Evolutionary conservation across 2,113 vertebrate genomes (phyloP).

Genomic region (Okapia johnstoni): DNA sequence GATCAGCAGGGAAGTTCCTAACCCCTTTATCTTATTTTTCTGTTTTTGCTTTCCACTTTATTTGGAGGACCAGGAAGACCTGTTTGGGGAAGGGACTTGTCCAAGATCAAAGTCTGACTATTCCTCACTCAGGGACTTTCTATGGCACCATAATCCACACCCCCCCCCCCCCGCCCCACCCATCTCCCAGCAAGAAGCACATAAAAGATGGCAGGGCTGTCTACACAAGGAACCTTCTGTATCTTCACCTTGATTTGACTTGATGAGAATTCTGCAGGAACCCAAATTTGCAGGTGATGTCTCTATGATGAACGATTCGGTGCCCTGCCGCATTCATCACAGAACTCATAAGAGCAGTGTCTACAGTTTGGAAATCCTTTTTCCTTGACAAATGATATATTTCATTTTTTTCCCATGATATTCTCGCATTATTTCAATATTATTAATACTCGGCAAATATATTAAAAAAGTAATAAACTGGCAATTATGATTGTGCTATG

Average conservation of each 20-base stretch:
- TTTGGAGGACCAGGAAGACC: not conserved
- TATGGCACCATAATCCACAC: rapidly evolving
- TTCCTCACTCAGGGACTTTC: not conserved
- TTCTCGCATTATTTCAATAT: slow-evolving; percentile 73
- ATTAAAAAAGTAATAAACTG: slow-evolving; percentile 79
- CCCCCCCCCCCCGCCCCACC: rapidly evolving
- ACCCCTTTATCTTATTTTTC: not conserved
- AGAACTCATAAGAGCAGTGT: not conserved
- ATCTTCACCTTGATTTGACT: not conserved
- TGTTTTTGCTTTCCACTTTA: not conserved
- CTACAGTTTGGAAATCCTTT: slow-evolving; percentile 29
- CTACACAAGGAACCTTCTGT: rapidly evolving
- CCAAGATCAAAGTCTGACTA: not conserved
- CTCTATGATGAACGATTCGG: not conserved
- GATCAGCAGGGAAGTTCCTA: not conserved
- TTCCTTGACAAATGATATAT: slow-evolving; percentile 68
- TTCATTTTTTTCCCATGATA: slow-evolving; percentile 72
- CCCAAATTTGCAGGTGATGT: not conserved
- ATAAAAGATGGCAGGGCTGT: not conserved
- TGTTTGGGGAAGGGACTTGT: not conserved
- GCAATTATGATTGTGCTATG: slow-evolving; percentile 71
- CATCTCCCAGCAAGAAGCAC: not conserved
- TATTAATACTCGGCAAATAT: slow-evolving; percentile 75
- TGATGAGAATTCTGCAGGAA: not conserved
- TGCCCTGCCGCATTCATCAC: not conserved